Conservation (phyloP, 2,113 vertebrate genomes). For the Xenopus borealis region DNA sequence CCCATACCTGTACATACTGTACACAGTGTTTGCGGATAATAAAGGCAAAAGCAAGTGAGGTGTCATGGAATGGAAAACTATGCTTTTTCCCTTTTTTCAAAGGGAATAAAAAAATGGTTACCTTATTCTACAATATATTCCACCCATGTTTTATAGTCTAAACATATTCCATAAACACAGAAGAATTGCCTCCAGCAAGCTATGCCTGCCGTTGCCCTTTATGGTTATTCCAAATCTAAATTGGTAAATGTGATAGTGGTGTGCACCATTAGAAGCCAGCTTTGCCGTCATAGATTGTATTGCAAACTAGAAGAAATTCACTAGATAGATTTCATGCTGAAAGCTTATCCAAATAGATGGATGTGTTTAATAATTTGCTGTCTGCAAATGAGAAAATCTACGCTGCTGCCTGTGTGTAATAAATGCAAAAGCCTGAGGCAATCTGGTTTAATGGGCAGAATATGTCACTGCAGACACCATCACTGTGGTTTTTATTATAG, state of each 20-base stretch:
- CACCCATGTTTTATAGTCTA: no score
- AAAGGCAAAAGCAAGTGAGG: no score
- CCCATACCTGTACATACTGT: no score
- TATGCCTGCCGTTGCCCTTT: no score
- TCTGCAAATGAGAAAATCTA: neutral
- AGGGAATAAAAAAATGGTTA: no score
- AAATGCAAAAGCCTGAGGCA: neutral
- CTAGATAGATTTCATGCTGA: neutral
- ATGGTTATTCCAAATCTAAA: no score
- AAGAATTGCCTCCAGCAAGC: no score
- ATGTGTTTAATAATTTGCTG: slow-evolving; percentile 3
- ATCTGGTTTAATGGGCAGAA: neutral
- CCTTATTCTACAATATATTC: no score
- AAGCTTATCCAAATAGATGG: neutral
- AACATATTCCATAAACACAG: no score
- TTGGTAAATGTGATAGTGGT: neutral
- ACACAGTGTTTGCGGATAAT: no score
- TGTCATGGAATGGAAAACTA: no score
- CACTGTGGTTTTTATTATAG: neutral
- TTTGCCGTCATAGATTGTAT: neutral
- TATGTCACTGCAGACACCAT: neutral
- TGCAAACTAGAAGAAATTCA: neutral
- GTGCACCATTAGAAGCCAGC: neutral
- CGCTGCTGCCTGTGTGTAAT: neutral
- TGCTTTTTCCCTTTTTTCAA: no score